A percentile compares a stretch with the other conserved stretches of the same genome.
Evolutionary conservation across 2,797 vertebrate species (phyloP).

Genomic region (Hoplostethus atlanticus): DNA sequence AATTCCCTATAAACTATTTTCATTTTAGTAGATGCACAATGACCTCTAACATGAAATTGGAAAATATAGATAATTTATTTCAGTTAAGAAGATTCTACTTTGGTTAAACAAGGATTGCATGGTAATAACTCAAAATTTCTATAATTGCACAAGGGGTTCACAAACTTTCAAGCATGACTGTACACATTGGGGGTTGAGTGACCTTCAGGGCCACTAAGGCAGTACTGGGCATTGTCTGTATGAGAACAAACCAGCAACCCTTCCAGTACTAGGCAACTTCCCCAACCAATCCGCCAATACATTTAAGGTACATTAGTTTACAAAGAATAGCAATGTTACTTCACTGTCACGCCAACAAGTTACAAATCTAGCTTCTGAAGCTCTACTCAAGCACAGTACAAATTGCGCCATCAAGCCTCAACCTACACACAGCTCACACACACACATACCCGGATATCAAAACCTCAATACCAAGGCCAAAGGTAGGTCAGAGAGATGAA

Average conservation of each 20-base stretch:
- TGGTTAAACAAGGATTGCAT: too few species aligned
- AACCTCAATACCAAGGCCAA: constrained; percentile 18
- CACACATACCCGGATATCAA: constrained; percentile 5
- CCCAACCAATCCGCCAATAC: neutral
- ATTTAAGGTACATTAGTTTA: neutral
- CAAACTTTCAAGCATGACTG: too few species aligned
- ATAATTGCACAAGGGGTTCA: too few species aligned
- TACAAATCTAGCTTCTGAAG: neutral
- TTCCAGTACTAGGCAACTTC: neutral
- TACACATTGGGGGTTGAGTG: neutral
- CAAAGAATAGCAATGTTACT: neutral
- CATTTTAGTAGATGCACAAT: too few species aligned
- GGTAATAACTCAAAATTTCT: too few species aligned
- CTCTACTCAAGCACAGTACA: neutral
- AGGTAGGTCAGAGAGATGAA: constrained; percentile 21
- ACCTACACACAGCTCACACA: constrained; percentile 14
- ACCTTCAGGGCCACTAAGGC: constrained; percentile 18
- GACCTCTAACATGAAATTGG: too few species aligned
- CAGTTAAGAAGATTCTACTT: too few species aligned
- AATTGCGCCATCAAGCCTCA: constrained; percentile 5
- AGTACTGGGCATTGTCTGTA: neutral
- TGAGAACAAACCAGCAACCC: neutral
- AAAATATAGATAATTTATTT: too few species aligned
- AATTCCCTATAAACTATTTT: too few species aligned
- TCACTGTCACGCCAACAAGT: neutral